These are phyloP conservation scores for Acomys russatus DNA, from an alignment of 2,797 vertebrate genomes.

Conservation along the genomic window DNA sequence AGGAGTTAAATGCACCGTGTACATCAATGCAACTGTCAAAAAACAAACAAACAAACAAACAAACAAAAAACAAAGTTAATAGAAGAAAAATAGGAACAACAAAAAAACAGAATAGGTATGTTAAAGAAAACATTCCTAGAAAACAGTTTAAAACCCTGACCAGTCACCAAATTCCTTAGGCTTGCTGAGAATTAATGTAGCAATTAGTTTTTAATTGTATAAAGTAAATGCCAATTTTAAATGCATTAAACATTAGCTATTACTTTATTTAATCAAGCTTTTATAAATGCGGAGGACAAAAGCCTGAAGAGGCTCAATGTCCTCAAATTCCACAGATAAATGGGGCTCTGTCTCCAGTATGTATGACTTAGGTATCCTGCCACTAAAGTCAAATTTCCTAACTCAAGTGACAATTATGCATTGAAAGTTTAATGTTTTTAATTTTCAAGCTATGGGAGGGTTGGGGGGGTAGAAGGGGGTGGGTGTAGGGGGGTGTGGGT, in stretches of 20 bases:
- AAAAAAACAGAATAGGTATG: not conserved
- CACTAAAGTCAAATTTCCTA: not conserved
- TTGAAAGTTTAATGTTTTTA: not conserved
- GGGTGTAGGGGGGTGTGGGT: no score
- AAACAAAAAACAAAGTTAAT: not conserved
- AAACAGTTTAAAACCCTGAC: constrained; percentile 3
- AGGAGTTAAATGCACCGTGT: not conserved
- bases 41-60: not conserved
- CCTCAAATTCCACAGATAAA: not conserved
- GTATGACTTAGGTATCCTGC: not conserved
- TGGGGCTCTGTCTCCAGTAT: not conserved
- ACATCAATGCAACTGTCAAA: not conserved
- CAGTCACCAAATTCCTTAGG: constrained; percentile 30
- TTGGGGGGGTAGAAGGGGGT: no score
- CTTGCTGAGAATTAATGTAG: not conserved
- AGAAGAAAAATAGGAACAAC: not conserved
- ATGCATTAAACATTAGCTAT: not conserved
- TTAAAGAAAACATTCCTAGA: constrained; percentile 11
- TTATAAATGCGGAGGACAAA: not conserved
- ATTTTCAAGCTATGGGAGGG: not conserved
- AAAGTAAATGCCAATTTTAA: constrained; percentile 40
- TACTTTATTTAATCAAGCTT: not conserved
- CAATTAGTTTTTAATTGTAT: constrained; percentile 21
- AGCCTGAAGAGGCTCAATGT: not conserved
- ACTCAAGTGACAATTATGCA: not conserved